These are phyloP conservation scores for Drosophila yooni DNA, from an alignment of 2,888 invertebrate genomes.

Conservation along the genomic window DNA sequence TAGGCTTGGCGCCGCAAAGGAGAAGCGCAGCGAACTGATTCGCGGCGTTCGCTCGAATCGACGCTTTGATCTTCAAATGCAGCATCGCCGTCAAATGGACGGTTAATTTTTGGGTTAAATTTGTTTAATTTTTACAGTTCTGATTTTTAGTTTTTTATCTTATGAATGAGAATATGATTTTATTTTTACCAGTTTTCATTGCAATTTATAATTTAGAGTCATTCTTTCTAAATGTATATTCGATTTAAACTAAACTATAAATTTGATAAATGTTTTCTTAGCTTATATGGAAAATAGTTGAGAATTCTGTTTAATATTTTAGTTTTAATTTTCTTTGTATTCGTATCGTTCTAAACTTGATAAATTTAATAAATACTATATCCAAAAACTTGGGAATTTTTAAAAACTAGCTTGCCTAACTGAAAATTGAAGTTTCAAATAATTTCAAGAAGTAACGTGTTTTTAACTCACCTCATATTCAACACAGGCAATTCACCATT, in stretches of 20 bases:
- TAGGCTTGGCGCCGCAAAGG: slow-evolving; percentile 38
- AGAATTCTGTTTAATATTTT: background rate
- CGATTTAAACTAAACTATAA: background rate
- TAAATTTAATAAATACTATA: background rate
- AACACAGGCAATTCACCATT: background rate
- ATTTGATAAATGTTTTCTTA: background rate
- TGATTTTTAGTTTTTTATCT: background rate
- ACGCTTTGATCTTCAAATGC: slow-evolving; percentile 90
- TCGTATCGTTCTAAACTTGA: slow-evolving; percentile 1
- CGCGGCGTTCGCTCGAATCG: slow-evolving; percentile 90
- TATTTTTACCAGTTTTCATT: background rate
- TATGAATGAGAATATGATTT: background rate
- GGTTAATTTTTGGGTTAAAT: background rate
- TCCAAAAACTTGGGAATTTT: background rate
- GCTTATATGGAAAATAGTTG: background rate
- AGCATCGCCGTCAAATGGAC: slow-evolving; percentile 86
- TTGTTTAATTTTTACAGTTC: background rate
- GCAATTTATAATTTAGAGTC: background rate
- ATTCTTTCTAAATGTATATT: slow-evolving; percentile 2
- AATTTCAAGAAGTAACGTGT: slow-evolving; percentile 11
- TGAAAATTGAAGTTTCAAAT: background rate
- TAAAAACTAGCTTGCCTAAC: background rate
- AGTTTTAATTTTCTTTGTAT: background rate
- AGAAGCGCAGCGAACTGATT: slow-evolving; percentile 76
- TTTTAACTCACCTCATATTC: background rate